Percentiles rank a stretch among this genome's conserved stretches.
Evolutionary conservation across 2,888 invertebrate genomes (phyloP).

Genomic region (Drosophila picticornis): DNA sequence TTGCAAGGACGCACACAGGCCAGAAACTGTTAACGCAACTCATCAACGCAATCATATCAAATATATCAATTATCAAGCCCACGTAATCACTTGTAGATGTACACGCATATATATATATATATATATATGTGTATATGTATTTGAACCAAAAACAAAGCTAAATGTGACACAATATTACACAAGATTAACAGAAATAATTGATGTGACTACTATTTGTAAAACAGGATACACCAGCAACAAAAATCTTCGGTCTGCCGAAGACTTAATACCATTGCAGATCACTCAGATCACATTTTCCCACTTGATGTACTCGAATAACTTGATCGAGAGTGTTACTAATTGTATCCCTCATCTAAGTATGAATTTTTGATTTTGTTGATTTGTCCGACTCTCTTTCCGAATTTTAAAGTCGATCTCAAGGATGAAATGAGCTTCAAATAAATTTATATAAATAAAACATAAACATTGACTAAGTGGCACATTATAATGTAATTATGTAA

Average conservation of each 20-base stretch:
- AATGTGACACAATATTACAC: slow-evolving; percentile 45
- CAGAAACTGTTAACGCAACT: slow-evolving; percentile 67
- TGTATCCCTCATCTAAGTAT: neutral
- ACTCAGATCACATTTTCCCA: neutral
- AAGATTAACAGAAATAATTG: slow-evolving; percentile 25
- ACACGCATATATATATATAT: slow-evolving; percentile 11
- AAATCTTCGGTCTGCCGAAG: slow-evolving; percentile 46
- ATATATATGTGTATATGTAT: slow-evolving; percentile 19
- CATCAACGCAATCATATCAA: slow-evolving; percentile 81
- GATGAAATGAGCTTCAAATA: slow-evolving; percentile 4
- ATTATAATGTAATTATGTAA: neutral
- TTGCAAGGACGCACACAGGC: slow-evolving; percentile 23
- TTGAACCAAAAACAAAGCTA: slow-evolving; percentile 39
- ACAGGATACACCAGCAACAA: slow-evolving; percentile 1
- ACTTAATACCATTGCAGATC: slow-evolving; percentile 25
- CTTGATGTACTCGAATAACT: neutral
- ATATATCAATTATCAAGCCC: slow-evolving; percentile 62
- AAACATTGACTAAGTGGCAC: neutral
- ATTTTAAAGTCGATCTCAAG: neutral
- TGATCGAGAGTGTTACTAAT: neutral
- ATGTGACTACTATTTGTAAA: slow-evolving; percentile 34
- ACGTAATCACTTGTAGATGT: slow-evolving; percentile 33
- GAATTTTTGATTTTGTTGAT: fast-evolving
- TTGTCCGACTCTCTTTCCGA: neutral
- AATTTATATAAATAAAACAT: neutral